These are phyloP conservation scores for Pammene fasciana DNA, from an alignment of 2,888 invertebrate genomes.

Conservation along the genomic window DNA sequence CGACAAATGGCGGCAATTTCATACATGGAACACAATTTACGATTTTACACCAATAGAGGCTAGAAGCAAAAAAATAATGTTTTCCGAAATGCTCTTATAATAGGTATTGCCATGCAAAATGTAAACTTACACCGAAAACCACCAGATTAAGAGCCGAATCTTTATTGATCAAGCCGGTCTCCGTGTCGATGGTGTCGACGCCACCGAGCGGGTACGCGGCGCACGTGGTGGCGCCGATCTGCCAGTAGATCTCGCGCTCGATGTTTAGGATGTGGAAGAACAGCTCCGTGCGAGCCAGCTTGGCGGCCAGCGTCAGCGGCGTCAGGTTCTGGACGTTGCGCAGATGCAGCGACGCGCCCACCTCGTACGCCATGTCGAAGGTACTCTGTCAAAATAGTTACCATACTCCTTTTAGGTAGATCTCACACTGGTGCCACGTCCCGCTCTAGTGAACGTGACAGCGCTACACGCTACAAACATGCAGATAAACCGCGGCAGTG, in stretches of 20 bases:
- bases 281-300: slow-evolving; percentile 95
- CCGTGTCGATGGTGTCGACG: slow-evolving; percentile 97
- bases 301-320: slow-evolving; percentile 96
- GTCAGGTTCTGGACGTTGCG: slow-evolving; percentile 94
- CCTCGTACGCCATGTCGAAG: slow-evolving; percentile 97
- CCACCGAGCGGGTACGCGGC: slow-evolving; percentile 98
- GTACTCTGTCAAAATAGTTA: slow-evolving; percentile 84
- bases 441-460: too few relatives aligned
- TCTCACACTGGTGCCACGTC: too few relatives aligned
- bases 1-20: too few relatives aligned
- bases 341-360: slow-evolving; percentile 94
- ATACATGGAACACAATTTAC: too few relatives aligned
- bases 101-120: too few relatives aligned
- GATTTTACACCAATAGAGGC: too few relatives aligned
- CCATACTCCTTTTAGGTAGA: too few relatives aligned
- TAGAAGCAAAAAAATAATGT: too few relatives aligned
- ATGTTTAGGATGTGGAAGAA: slow-evolving; percentile 98
- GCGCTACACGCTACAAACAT: too few relatives aligned
- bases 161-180: slow-evolving; percentile 96
- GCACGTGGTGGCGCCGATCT: slow-evolving; percentile 97
- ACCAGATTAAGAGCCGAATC: slow-evolving; percentile 97
- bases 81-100: too few relatives aligned
- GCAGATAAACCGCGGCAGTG: too few relatives aligned
- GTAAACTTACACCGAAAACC: slow-evolving; percentile 93
- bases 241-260: slow-evolving; percentile 98